Conservation (phyloP, 2,888 invertebrate species). For the Drosophila cyrtoloma region DNA sequence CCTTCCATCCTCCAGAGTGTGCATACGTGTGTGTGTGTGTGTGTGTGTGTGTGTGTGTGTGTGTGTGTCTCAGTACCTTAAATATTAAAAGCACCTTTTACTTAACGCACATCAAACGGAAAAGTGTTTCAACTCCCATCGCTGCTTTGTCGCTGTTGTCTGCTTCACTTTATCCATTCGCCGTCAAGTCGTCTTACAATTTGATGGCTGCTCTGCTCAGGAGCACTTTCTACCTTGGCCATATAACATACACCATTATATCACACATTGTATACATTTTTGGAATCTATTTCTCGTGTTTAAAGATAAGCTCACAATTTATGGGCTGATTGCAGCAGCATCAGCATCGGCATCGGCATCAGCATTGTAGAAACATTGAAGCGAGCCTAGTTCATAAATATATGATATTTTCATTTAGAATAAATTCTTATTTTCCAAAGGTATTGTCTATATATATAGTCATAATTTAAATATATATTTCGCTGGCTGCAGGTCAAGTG, state of each 20-base stretch:
- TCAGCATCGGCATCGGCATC: background rate
- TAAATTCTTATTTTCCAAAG: background rate
- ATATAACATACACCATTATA: slow-evolving; percentile 3
- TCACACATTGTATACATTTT: slow-evolving; percentile 1
- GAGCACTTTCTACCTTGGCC: slow-evolving; percentile 29
- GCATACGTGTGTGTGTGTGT: background rate
- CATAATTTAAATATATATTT: background rate
- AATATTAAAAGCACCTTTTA: slow-evolving; percentile 75
- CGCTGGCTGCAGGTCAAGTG: background rate
- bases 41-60: background rate
- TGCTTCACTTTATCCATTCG: slow-evolving; percentile 21
- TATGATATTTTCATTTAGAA: background rate
- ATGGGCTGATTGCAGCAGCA: background rate
- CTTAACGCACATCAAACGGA: slow-evolving; percentile 64
- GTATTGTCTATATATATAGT: background rate
- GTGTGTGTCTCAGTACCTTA: slow-evolving; percentile 28
- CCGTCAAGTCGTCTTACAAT: slow-evolving; percentile 31
- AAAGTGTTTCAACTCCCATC: slow-evolving; percentile 46
- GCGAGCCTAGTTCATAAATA: background rate
- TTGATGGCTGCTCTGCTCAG: slow-evolving; percentile 31
- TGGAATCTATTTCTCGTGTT: background rate
- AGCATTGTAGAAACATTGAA: background rate
- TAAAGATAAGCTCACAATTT: background rate
- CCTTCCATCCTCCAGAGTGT: slow-evolving; percentile 14
- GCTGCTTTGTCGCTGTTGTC: slow-evolving; percentile 21